A percentile compares a stretch with the other conserved stretches of the same genome.
Conservation (phyloP, 2,888 invertebrate genomes). For the Pharmacophagus antenor region DNA sequence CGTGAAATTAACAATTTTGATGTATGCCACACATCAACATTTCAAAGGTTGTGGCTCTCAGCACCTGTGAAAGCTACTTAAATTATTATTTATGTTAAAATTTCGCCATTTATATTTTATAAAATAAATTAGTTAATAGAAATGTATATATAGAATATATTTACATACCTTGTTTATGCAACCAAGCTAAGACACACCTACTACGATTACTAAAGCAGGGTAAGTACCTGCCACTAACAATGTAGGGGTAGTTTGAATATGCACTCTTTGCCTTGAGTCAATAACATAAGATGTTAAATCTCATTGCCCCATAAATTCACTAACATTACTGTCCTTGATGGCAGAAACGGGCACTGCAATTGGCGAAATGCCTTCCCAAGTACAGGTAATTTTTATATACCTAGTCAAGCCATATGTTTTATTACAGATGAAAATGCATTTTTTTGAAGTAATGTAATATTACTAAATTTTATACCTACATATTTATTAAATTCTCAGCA, state of each 20-base stretch:
- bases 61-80: not conserved
- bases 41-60: not conserved
- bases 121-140: not conserved
- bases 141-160: not conserved
- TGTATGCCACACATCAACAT: constrained; percentile 14
- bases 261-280: not conserved
- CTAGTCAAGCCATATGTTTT: too few species aligned
- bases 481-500: too few species aligned
- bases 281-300: not conserved
- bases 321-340: too few species aligned
- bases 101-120: not conserved
- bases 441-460: too few species aligned
- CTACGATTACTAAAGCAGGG: not conserved
- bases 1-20: constrained; percentile 15
- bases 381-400: too few species aligned
- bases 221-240: not conserved
- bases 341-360: too few species aligned
- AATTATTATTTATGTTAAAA: constrained; percentile 8
- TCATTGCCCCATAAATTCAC: not conserved
- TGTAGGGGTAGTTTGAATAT: not conserved
- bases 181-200: too few species aligned
- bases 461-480: too few species aligned
- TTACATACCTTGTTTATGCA: not conserved
- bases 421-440: too few species aligned
- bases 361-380: too few species aligned